A percentile compares a stretch with the other conserved stretches of the same genome.
These are phyloP conservation scores for Lepas anatifera DNA, from an alignment of 2,888 invertebrate species.

Conservation along the genomic window DNA sequence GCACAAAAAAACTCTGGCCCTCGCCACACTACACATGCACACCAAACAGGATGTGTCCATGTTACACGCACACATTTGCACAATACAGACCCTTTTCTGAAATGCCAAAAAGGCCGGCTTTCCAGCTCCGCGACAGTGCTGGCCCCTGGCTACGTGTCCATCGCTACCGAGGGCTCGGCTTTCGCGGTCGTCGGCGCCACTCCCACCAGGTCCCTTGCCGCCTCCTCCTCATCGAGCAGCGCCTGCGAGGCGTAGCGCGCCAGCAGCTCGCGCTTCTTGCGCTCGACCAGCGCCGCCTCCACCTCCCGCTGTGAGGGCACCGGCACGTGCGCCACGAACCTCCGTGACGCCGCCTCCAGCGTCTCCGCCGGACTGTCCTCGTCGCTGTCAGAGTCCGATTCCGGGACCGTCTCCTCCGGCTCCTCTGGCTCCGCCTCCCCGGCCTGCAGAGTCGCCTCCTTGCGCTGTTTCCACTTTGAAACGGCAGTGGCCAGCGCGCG, in stretches of 20 bases:
- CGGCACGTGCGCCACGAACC: constrained; percentile 71
- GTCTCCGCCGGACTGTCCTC: constrained; percentile 33
- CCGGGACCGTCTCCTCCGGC: constrained; percentile 42
- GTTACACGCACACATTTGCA: too few species aligned
- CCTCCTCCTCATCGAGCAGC: not conserved
- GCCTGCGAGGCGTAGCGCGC: constrained; percentile 29
- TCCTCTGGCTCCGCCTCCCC: constrained; percentile 54
- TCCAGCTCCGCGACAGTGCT: not conserved
- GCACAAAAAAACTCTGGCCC: too few species aligned
- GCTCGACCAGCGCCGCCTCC: constrained; percentile 74
- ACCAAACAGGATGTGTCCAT: too few species aligned
- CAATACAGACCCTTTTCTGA: too few species aligned
- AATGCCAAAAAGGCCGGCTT: too few species aligned
- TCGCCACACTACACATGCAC: too few species aligned
- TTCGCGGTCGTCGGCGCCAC: not conserved
- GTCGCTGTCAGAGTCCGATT: constrained; percentile 28
- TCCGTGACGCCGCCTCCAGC: constrained; percentile 39
- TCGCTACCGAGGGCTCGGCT: too few species aligned
- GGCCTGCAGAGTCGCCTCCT: not conserved
- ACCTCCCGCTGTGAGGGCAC: constrained; percentile 91
- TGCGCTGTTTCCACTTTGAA: not conserved
- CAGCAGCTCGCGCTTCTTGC: constrained; percentile 84
- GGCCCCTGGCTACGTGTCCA: too few species aligned
- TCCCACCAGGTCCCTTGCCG: not conserved
- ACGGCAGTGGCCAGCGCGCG: constrained; percentile 13